Evolutionary conservation across 2,113 vertebrate genomes (phyloP).

Genomic region (Lucifuga dentata): DNA sequence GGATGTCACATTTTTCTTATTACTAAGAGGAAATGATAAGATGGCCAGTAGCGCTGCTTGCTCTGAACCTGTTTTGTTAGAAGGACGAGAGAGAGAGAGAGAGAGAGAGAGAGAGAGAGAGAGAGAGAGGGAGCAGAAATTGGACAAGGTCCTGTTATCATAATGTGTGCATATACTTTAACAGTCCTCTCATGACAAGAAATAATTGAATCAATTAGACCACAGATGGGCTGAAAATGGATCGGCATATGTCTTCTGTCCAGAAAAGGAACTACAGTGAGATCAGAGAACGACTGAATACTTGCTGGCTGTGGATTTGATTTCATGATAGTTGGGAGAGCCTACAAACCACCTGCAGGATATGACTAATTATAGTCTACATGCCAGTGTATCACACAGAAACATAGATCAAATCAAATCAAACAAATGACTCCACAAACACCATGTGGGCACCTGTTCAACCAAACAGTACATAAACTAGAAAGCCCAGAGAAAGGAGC

Average conservation of each 20-base stretch:
- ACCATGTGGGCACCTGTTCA: conserved; percentile 42
- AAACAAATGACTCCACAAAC: conserved; percentile 41
- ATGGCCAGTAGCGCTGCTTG: background rate
- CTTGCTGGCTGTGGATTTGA: conserved; percentile 8
- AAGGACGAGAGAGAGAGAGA: background rate
- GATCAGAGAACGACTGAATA: conserved; percentile 26
- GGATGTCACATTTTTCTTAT: background rate
- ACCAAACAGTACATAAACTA: conserved; percentile 5
- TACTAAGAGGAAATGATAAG: background rate
- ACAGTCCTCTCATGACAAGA: conserved; percentile 69
- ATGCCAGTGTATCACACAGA: background rate
- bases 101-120: background rate
- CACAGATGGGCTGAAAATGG: conserved; percentile 55
- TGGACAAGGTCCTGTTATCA: conserved; percentile 47
- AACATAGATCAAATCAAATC: conserved; percentile 7
- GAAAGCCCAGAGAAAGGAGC: conserved; percentile 5
- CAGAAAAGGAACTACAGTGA: conserved; percentile 28
- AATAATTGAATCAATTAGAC: conserved; percentile 62
- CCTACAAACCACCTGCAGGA: conserved; percentile 8
- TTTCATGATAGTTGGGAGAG: conserved; percentile 7
- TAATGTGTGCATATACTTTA: conserved; percentile 55
- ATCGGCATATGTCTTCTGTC: conserved; percentile 25
- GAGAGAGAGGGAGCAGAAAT: background rate
- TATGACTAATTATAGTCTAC: background rate
- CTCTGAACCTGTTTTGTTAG: background rate